phyloP scores from a whole-genome alignment of 1,140 invertebrate genomes.

The Ganaspis sp. region DNA sequence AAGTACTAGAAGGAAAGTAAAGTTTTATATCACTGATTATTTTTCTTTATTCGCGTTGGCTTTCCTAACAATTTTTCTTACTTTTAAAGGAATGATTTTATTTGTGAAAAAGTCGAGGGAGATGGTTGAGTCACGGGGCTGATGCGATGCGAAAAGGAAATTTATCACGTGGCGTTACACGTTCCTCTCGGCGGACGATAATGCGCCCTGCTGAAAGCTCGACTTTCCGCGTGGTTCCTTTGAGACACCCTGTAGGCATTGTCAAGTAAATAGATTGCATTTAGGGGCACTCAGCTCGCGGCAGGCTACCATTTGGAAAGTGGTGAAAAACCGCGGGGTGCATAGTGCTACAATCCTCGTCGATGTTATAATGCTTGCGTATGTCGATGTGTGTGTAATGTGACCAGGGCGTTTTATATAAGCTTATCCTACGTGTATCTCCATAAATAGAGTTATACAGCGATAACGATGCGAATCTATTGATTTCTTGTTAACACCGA shows the following conservation, averaged over 20 bases:
- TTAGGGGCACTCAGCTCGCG: conserved; percentile 68
- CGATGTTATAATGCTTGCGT: conserved; percentile 37
- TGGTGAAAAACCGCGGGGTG: conserved; percentile 61
- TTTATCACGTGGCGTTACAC: conserved; percentile 44
- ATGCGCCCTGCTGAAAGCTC: conserved; percentile 49
- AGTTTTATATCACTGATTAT: background rate
- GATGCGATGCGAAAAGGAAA: conserved; percentile 17
- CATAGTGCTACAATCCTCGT: conserved; percentile 47
- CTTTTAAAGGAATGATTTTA: conserved; percentile 17
- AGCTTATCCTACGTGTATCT: background rate
- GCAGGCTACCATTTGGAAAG: conserved; percentile 60
- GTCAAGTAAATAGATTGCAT: conserved; percentile 69
- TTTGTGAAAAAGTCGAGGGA: conserved; percentile 13
- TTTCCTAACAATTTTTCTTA: conserved; percentile 12
- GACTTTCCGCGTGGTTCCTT: conserved; percentile 50
- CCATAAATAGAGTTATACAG: conserved; percentile 15
- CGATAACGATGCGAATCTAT: conserved; percentile 55
- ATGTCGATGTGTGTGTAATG: background rate
- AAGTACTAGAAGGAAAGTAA: background rate
- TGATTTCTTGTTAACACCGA: conserved; percentile 63
- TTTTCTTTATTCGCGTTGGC: background rate
- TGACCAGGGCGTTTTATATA: conserved; percentile 1
- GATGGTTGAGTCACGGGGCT: conserved; percentile 23
- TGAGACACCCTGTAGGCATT: conserved; percentile 60
- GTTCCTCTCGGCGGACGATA: conserved; percentile 50